Conservation (phyloP, 2,797 vertebrate species). For the Siniperca scherzeri region DNA sequence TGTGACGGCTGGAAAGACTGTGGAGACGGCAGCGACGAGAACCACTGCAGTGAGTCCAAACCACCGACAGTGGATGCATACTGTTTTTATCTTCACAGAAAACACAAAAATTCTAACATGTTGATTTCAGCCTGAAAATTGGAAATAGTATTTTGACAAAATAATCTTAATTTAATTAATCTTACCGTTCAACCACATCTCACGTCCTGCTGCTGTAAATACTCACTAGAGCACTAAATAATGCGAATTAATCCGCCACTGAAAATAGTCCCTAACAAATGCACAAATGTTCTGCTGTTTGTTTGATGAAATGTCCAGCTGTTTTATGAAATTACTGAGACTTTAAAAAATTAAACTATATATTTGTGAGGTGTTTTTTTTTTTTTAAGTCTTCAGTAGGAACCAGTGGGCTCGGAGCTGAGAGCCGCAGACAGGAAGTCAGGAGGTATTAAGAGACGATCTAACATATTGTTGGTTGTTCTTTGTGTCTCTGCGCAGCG, state of each 20-base stretch:
- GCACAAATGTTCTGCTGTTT: not conserved
- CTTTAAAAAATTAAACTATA: too few relatives aligned
- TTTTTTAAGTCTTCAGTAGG: not conserved
- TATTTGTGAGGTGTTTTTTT: too few relatives aligned
- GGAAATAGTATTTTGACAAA: too few relatives aligned
- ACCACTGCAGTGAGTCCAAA: slow-evolving; percentile 84
- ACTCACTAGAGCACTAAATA: not conserved
- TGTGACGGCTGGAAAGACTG: slow-evolving; percentile 95
- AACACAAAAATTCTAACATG: not conserved
- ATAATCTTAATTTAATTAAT: too few relatives aligned
- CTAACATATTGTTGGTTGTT: not conserved
- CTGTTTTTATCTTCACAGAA: not conserved
- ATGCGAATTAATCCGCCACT: not conserved
- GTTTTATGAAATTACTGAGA: not conserved
- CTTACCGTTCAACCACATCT: too few relatives aligned
- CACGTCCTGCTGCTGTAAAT: not conserved
- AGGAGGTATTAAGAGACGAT: not conserved
- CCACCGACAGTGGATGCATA: not conserved
- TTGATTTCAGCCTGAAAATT: not conserved
- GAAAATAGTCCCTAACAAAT: not conserved
- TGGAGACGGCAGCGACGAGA: slow-evolving; percentile 90
- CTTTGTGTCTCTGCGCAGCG: slow-evolving; percentile 57
- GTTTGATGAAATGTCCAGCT: not conserved
- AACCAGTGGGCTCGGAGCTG: not conserved
- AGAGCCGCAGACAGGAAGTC: not conserved